Evolutionary conservation across 2,113 vertebrate species (phyloP).

Genomic region (Chitala chitala): DNA sequence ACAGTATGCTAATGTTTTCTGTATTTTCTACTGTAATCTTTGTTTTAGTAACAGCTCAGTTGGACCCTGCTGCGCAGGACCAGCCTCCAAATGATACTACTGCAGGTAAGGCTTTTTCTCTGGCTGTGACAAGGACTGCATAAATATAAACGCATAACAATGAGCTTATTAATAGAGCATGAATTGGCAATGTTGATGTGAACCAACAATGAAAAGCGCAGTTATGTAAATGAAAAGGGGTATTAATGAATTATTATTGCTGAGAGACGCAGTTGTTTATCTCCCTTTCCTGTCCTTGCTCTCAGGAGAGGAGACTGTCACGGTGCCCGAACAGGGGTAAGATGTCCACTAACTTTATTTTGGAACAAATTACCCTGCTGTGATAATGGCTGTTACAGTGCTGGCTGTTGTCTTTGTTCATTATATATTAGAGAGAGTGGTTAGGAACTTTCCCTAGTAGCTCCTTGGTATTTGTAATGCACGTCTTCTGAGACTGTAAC

Average conservation of each 20-base stretch:
- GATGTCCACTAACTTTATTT: too few relatives aligned
- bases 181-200: background rate
- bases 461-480: too few relatives aligned
- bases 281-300: background rate
- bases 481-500: too few relatives aligned
- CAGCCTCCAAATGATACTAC: background rate
- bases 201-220: too few relatives aligned
- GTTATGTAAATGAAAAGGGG: background rate
- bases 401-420: too few relatives aligned
- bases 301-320: background rate
- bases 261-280: background rate
- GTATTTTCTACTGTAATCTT: background rate
- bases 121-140: background rate
- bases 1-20: too few relatives aligned
- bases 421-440: too few relatives aligned
- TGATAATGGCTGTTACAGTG: too few relatives aligned
- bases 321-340: slow-evolving; percentile 26
- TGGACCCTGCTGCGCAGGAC: background rate
- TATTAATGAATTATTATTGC: too few relatives aligned
- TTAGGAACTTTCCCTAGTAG: too few relatives aligned
- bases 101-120: slow-evolving; percentile 4
- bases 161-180: background rate
- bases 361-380: too few relatives aligned
- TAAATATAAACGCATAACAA: background rate
- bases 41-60: background rate